Evolutionary conservation across 2,113 vertebrate genomes (phyloP).

Genomic region (Ginglymostoma cirratum): DNA sequence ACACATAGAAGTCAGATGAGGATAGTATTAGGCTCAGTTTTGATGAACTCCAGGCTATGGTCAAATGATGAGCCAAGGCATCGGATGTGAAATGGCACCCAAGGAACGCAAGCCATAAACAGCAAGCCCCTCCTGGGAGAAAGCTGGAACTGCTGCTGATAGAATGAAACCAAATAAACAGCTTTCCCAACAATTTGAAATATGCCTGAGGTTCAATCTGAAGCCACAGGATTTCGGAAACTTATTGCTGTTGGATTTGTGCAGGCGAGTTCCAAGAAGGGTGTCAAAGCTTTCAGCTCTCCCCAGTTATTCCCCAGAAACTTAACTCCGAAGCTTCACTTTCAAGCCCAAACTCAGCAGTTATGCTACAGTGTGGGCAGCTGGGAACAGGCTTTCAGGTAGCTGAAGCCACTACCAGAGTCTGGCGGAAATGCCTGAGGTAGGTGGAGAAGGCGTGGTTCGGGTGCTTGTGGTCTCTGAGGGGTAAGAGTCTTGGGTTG

Average conservation of each 20-base stretch:
- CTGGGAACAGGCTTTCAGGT: background rate
- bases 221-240: background rate
- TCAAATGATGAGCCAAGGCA: background rate
- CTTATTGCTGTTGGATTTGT: background rate
- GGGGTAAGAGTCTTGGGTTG: too few relatives aligned
- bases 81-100: background rate
- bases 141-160: background rate
- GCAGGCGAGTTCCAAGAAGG: background rate
- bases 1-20: background rate
- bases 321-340: background rate
- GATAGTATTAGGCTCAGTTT: background rate
- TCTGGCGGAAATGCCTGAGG: background rate
- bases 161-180: background rate
- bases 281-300: background rate
- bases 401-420: background rate
- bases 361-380: too few relatives aligned
- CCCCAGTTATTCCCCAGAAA: background rate
- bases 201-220: background rate
- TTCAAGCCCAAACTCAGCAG: background rate
- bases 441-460: background rate
- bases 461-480: background rate
- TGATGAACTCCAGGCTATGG: background rate
- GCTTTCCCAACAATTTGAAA: background rate
- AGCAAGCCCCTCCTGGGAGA: background rate
- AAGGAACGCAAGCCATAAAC: background rate